Evolutionary conservation across 2,888 invertebrate species (phyloP).

Genomic region (Nowickia ferox): DNA sequence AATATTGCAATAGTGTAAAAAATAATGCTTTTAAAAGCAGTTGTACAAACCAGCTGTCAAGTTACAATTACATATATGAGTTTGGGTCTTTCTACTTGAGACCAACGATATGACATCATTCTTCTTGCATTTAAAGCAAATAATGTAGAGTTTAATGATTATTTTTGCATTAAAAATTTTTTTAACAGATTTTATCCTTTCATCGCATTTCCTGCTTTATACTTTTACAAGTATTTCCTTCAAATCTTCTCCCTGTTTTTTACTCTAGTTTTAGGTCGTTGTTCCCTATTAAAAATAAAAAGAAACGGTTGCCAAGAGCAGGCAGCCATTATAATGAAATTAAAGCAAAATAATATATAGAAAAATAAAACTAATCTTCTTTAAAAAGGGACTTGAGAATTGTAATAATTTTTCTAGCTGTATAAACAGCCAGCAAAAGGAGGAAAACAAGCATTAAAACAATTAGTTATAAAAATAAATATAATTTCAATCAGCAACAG

Average conservation of each 20-base stretch:
- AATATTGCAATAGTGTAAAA: too few species aligned
- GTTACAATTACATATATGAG: too few species aligned
- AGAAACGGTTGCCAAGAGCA: slow-evolving; percentile 31
- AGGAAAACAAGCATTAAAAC: slow-evolving; percentile 24
- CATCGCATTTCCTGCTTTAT: slow-evolving; percentile 24
- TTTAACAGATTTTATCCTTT: slow-evolving; percentile 37
- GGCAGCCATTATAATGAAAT: slow-evolving; percentile 50
- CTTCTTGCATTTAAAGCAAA: neutral
- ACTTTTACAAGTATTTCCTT: slow-evolving; percentile 37
- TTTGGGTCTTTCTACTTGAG: too few species aligned
- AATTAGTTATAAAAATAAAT: slow-evolving; percentile 47
- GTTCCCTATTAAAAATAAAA: slow-evolving; percentile 51
- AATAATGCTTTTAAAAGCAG: too few species aligned
- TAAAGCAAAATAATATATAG: slow-evolving; percentile 23
- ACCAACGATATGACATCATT: too few species aligned
- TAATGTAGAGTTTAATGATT: slow-evolving; percentile 5
- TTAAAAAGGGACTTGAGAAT: slow-evolving; percentile 51
- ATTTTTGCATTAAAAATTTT: neutral
- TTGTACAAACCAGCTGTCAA: too few species aligned
- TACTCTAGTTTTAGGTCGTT: slow-evolving; percentile 53
- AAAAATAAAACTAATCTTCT: slow-evolving; percentile 37
- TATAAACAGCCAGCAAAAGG: neutral
- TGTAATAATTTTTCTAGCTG: neutral
- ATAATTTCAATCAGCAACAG: slow-evolving; percentile 62
- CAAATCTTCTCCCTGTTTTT: slow-evolving; percentile 1